Base-by-base conservation (phyloP, 2,797 vertebrate species). In the Ficedula albicollis region DNA sequence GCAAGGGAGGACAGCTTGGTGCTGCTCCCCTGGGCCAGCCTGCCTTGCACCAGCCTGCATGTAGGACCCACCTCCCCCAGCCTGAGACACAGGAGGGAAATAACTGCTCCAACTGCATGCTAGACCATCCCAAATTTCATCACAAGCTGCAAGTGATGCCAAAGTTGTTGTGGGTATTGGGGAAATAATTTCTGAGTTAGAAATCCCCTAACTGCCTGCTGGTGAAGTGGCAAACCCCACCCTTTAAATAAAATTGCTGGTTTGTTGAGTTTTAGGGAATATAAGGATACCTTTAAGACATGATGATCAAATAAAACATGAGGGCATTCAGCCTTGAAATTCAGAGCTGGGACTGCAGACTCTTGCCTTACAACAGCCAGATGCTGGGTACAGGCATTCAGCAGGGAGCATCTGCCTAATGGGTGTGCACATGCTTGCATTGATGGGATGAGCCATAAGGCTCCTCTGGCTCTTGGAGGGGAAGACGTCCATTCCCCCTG, bases 11-110 rank as follows among this genome's bases (percentile, higher is more conserved):
- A 54, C 0, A 5, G 43, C 55, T 14, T 10, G 30, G 23, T 5
- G 22, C 67, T 63, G 85, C 0, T 1, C n/a, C 0, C 1, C 0
- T 2, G 32, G 46, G 67, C 41, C 56, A 76, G 36, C 18, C 46
- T 55, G 91, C 82, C 52, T 81, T 14, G 1, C 60, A n/a, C 44
- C 52, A 63, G 8, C 60, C 75, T n/a, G 39, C 70, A 32, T 1
- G 3, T 3, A 36, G 74, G 46, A 67, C 63, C 19, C 5, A 3
- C 32, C 41, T 76, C 26, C 22, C 30, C 29, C 59, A 39, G 26
- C 15, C 69, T 15, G 14, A 20, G 56, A 60, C 32, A 48, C 7
- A 7, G n/a, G 23, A 59, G 43, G 26, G 39, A 90, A 93, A 89
- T 41, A 56, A 77, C 51, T 78, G 66, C n/a, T 44, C 74, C 46